Evolutionary conservation across 2,888 invertebrate genomes (phyloP), one percentile per base, ranked within the genome.

Genomic region (Brassicogethes aeneus): DNA sequence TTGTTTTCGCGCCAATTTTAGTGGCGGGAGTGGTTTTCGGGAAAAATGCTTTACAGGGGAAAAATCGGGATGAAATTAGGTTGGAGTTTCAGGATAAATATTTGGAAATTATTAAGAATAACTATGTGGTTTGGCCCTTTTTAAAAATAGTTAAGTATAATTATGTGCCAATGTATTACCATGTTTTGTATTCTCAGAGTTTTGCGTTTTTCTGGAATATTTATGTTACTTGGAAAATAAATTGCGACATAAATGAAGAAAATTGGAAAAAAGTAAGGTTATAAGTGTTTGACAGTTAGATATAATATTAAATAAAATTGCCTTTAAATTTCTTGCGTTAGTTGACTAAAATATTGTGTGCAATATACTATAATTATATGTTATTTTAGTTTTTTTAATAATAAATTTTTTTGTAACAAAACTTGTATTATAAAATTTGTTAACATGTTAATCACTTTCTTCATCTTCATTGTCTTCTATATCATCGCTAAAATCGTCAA

Each of bases 101-200:
- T 60, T 43, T 63, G n/a, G 77, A 79, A 56, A 74, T 84, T 34
- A 60, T 85, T 44, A 64, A 70, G 44, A 73, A 75, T 42, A 83
- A 82, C 66, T 85, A 80, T 60, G 77, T 74, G 61, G 72, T 82
- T 16, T 91, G 90, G 90, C 90, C 90, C 7, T 73, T 78, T 56
- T 87, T 87, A 1, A 92, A 93, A 62, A 56, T 87, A 17, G 59
- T 82, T 2, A 93, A 93, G 64, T 93, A 94, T 68, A 79, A 82
- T 51, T 69, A 84, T 55, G 71, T 89, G 38, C 92, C 93, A 5
- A 69, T 90, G 17, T 77, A 85, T 44, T 85, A 84, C 64, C 87
- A 91, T 69, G 84, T 89, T 2, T 62, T 87, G 16, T 70, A 83
- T 34, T 85, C 81, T 2, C 89, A 90, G 63, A 57, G 70, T 3